phyloP scores from a whole-genome alignment of 1,140 invertebrate genomes.

The Adelges cooleyi region DNA sequence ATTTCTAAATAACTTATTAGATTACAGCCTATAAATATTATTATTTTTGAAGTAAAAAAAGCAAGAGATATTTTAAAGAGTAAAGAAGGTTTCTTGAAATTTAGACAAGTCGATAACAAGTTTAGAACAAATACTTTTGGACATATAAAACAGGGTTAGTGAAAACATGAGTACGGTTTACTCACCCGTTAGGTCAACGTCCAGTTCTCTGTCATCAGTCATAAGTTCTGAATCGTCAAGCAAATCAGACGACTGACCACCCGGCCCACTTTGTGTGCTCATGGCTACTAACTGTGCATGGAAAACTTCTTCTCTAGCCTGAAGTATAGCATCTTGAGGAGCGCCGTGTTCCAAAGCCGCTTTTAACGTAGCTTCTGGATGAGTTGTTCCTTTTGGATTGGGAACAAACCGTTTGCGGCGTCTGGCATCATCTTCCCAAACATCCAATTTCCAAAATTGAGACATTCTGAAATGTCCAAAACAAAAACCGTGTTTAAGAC shows the following conservation, averaged over 20 bases:
- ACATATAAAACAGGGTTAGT: too few relatives aligned
- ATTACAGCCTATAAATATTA: too few relatives aligned
- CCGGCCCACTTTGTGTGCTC: conserved; percentile 50
- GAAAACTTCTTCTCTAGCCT: conserved; percentile 76
- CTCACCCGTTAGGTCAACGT: conserved; percentile 78
- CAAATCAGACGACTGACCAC: conserved; percentile 57
- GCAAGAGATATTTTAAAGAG: too few relatives aligned
- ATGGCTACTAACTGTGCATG: conserved; percentile 72
- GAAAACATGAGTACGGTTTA: too few relatives aligned
- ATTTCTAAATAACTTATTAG: too few relatives aligned
- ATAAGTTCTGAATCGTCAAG: conserved; percentile 84
- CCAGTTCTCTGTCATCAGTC: conserved; percentile 83
- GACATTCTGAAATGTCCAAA: conserved; percentile 15
- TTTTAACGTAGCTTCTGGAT: conserved; percentile 84
- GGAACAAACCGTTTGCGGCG: conserved; percentile 86
- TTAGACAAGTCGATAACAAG: too few relatives aligned
- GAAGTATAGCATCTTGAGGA: conserved; percentile 80
- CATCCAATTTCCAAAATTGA: conserved; percentile 89
- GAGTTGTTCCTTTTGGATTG: conserved; percentile 83
- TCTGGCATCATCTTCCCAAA: conserved; percentile 97
- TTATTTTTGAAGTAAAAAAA: too few relatives aligned
- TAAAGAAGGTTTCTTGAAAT: too few relatives aligned
- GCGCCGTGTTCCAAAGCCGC: conserved; percentile 76
- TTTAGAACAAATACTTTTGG: too few relatives aligned
- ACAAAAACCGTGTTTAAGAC: too few relatives aligned